Evolutionary conservation across 2,113 vertebrate species (phyloP).

Genomic region (Labeo catla): DNA sequence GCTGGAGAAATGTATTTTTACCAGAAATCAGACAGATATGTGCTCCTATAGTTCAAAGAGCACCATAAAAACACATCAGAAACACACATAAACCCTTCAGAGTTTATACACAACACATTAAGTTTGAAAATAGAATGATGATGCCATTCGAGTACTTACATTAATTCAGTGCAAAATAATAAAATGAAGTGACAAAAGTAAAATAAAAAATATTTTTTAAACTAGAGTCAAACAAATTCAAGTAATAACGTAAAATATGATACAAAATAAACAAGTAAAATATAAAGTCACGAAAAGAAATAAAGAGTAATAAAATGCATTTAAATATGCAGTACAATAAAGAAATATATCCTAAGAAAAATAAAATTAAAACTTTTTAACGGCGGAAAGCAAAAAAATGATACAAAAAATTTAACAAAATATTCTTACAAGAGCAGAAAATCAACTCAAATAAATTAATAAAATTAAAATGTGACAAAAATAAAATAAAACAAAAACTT

Average conservation of each 20-base stretch:
- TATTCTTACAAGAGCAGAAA: too few relatives aligned
- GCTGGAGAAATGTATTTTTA: not conserved
- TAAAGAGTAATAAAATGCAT: too few relatives aligned
- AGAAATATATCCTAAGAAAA: too few relatives aligned
- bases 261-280: too few relatives aligned
- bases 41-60: not conserved
- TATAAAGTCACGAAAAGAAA: too few relatives aligned
- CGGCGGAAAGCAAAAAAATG: too few relatives aligned
- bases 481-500: too few relatives aligned
- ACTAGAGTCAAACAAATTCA: not conserved
- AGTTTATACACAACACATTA: not conserved
- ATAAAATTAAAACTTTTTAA: too few relatives aligned
- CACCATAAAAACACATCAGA: conserved; percentile 1
- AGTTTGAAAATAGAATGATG: not conserved
- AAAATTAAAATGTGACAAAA: too few relatives aligned
- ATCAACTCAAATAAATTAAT: not conserved
- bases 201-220: not conserved
- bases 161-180: not conserved
- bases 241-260: not conserved
- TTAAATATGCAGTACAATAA: too few relatives aligned
- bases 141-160: not conserved
- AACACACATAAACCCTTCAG: not conserved
- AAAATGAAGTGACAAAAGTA: not conserved
- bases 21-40: not conserved
- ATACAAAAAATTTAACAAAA: too few relatives aligned